Evolutionary conservation across 1,140 invertebrate species (phyloP).

Genomic region (Ptiloglossa arizonensis): DNA sequence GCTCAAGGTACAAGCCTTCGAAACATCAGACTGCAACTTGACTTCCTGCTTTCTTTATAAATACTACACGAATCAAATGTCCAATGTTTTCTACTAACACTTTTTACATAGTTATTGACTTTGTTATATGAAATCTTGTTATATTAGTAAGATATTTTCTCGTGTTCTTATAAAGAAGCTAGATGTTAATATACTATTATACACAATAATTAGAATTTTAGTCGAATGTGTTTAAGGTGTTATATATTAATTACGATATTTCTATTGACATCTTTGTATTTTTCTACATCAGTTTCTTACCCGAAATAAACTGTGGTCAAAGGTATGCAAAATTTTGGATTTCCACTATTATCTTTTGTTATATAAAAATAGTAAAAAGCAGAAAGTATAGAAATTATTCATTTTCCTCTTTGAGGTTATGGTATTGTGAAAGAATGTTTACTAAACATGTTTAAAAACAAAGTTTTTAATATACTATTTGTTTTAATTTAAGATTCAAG

Average conservation of each 20-base stretch:
- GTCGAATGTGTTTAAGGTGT: neutral
- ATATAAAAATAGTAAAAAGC: neutral
- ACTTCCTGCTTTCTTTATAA: conserved; percentile 79
- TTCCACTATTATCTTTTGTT: neutral
- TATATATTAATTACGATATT: neutral
- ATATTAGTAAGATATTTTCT: neutral
- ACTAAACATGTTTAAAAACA: neutral
- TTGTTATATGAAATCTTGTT: conserved; percentile 4
- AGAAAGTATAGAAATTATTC: neutral
- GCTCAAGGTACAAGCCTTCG: conserved; percentile 83
- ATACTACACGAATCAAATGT: conserved; percentile 78
- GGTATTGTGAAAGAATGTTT: neutral
- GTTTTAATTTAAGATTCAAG: conserved; percentile 81
- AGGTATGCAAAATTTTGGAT: neutral
- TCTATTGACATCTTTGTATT: neutral
- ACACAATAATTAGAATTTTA: neutral
- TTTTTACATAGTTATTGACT: neutral
- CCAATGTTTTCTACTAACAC: conserved; percentile 36
- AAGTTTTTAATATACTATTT: conserved; percentile 5
- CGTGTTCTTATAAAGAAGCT: neutral
- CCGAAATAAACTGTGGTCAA: neutral
- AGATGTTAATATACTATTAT: neutral
- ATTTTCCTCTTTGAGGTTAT: conserved; percentile 21
- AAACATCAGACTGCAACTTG: conserved; percentile 83
- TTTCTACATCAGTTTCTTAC: neutral